Base-by-base conservation (phyloP, 1,140 invertebrate species). In the Aphelinus atriplicis region DNA sequence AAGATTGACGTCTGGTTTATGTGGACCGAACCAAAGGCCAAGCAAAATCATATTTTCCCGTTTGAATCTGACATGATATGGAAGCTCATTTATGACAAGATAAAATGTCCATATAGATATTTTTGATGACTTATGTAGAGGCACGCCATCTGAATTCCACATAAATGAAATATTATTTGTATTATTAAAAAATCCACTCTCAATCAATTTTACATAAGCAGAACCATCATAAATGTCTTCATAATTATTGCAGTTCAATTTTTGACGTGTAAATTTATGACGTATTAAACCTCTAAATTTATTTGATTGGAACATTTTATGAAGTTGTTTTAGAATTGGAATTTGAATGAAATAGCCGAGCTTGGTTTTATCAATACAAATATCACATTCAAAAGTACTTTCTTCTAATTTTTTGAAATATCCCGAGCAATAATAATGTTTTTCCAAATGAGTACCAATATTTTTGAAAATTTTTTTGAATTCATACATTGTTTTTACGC, bases 81-180 rank as follows among this genome's bases (percentile, higher is more conserved):
- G 72, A 9, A 79, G 69, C 66, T 79, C 75, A 67, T 79, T 84
- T 1, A 84, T 72, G n/a, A 67, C 71, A 0, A 80, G 47, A 48
- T 80, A 78, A 55, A 83, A 78, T n/a, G 82, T 83, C 82, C 82
- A 84, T 53, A 84, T 66, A 62, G 77, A 76, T 50, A 74, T 74
- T 77, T 80, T 81, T 10, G 83, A 83, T 2, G 83, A 83, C 64
- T 80, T 81, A 57, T 82, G 81, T 3, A 81, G 66, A 9, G 78
- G 62, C n/a, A 80, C 1, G 65, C 58, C 57, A 61, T 70, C 68
- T 2, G 68, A 6, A 70, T 70, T 61, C 68, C 68, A 70, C 7
- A 46, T 60, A 51, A 70, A 43, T 26, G 66, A 46, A 45, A 61
- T 56, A 70, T 61, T 70, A 50, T 70, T 70, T 26, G 2, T 2